Evolutionary conservation across 2,888 invertebrate genomes (phyloP).

Genomic region (Pterostichus niger): DNA sequence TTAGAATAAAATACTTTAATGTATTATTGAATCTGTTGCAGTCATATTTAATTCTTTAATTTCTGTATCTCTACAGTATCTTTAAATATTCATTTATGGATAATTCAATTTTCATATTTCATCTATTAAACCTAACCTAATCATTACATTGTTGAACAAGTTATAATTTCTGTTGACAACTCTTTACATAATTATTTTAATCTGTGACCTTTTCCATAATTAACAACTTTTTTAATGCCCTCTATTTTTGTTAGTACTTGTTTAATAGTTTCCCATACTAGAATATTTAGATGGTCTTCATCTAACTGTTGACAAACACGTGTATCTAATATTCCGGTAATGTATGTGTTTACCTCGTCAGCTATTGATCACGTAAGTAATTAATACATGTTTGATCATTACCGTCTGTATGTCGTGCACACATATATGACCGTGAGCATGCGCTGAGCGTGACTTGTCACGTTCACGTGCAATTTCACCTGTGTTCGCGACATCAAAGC

Average conservation of each 20-base stretch:
- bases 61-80: too few relatives aligned
- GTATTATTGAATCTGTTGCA: too few relatives aligned
- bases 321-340: constrained; percentile 37
- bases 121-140: too few relatives aligned
- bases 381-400: constrained; percentile 52
- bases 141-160: too few relatives aligned
- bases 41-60: too few relatives aligned
- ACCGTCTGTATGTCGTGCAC: constrained; percentile 14
- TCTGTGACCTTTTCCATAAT: neutral
- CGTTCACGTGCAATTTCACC: constrained; percentile 13
- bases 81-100: too few relatives aligned
- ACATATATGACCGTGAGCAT: neutral
- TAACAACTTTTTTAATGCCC: neutral
- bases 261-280: neutral
- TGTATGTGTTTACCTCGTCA: constrained; percentile 45
- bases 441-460: neutral
- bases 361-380: constrained; percentile 55
- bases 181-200: neutral
- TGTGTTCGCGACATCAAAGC: constrained; percentile 2
- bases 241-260: neutral
- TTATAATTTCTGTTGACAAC: neutral
- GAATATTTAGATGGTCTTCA: constrained; percentile 38
- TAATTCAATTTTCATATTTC: too few relatives aligned
- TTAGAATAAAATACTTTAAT: too few relatives aligned
- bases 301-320: constrained; percentile 33